Evolutionary conservation across 2,113 vertebrate genomes (phyloP).

Genomic region (Corynorhinus townsendii): DNA sequence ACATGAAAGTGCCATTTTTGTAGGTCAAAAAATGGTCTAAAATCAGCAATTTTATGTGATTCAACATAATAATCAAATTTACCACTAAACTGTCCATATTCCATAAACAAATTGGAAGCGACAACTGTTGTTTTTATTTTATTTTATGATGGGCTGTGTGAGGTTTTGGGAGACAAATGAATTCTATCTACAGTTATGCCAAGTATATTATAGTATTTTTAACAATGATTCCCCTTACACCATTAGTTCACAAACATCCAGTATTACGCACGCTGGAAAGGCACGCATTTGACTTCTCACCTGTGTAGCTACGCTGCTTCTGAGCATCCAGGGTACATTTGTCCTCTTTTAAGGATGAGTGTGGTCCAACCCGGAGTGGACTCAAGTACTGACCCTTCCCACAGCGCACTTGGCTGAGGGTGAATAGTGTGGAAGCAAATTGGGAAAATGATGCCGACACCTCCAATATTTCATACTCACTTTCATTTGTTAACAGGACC

Average conservation of each 20-base stretch:
- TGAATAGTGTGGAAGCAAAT: background rate
- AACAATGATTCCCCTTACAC: background rate
- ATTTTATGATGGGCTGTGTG: background rate
- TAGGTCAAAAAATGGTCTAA: conserved; percentile 22
- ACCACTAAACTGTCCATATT: background rate
- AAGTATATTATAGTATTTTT: background rate
- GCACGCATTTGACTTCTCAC: background rate
- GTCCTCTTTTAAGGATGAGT: background rate
- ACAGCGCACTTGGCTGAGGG: background rate
- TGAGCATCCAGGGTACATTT: background rate
- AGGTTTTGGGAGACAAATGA: background rate
- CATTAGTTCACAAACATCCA: background rate
- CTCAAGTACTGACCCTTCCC: no score
- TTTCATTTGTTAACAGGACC: background rate
- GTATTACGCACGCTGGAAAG: background rate
- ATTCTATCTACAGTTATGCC: background rate
- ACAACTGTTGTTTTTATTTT: background rate
- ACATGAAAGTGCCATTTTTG: conserved; percentile 1
- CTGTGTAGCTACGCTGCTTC: background rate
- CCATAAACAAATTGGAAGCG: conserved; percentile 32
- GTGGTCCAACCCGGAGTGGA: background rate
- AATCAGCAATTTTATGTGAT: conserved; percentile 37
- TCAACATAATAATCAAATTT: conserved; percentile 44
- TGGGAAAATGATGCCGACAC: background rate
- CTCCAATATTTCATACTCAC: background rate